Conservation (phyloP, 1,140 invertebrate species). For the Trinorchestia longiramus region DNA sequence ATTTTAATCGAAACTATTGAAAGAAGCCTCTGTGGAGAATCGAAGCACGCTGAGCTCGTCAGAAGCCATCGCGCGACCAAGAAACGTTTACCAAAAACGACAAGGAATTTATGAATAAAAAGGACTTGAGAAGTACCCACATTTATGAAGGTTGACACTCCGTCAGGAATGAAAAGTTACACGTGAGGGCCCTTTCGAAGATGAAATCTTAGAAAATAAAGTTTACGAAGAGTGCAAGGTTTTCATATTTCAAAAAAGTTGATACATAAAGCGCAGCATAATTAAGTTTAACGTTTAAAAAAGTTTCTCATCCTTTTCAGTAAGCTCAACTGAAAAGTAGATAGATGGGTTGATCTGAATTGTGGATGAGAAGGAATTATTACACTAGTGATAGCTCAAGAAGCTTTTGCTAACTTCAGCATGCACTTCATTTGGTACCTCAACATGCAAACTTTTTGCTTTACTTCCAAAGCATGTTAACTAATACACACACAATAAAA, state of each 20-base stretch:
- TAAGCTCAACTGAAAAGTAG: background rate
- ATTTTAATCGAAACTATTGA: conserved; percentile 55
- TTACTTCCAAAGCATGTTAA: too few species aligned
- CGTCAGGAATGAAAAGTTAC: background rate
- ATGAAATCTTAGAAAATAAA: background rate
- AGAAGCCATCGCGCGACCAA: conserved; percentile 28
- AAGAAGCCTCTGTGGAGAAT: conserved; percentile 30
- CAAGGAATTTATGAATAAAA: background rate
- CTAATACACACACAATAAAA: too few species aligned
- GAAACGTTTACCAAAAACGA: background rate
- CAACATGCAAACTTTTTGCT: too few species aligned
- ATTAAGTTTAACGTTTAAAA: background rate
- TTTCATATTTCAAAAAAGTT: background rate
- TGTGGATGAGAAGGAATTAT: background rate
- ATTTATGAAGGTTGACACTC: background rate
- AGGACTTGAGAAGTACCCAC: background rate
- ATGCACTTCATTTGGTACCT: too few species aligned
- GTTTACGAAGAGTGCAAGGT: background rate
- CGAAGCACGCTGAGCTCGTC: conserved; percentile 21
- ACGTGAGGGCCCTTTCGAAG: background rate
- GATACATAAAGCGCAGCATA: background rate
- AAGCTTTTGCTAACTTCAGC: too few species aligned
- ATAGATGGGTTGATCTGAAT: background rate
- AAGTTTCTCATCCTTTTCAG: background rate
- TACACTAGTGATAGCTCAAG: too few species aligned